Evolutionary conservation across 2,113 vertebrate genomes (phyloP), one percentile per base, ranked within the genome.

Genomic region (Tetrax tetrax): DNA sequence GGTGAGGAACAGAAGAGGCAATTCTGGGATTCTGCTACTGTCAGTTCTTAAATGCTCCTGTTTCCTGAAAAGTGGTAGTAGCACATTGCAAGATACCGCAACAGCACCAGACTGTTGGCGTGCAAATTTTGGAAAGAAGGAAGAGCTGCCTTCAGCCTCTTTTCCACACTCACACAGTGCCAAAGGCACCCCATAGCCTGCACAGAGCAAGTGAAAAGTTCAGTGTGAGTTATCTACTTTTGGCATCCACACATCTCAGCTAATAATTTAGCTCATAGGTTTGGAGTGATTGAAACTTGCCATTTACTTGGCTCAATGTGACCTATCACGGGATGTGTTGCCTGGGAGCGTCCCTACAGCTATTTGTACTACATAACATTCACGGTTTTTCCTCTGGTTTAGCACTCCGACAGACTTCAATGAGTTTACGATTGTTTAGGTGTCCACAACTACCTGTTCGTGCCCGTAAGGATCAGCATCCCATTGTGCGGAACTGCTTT

Each of bases 251-350:
- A 57, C 14, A 29, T 41, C 51, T 71, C 16, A 82, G n/a, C 1
- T 35, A 23, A 70, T 48, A 70, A 33, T 45, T 79, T 54, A 85
- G 6, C 10, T 88, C 4, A 9, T 35, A 29, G 19, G 3, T 61
- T 79, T 66, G 12, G 16, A 66, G 82, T 45, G 24, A 75, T 25
- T 1, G 3, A 90, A 92, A 75, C 14, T 31, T 78, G 38, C 5
- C 22, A 27, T 50, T 59, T 37, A 31, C 28, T 56, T 71, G 75
- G 11, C 10, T 75, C 51, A 71, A 28, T 0, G 1, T 12, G 12
- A 82, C 41, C 22, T 82, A 0, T 37, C 1, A 1, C 2, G 1
- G 3, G 2, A 4, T 64, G 7, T 21, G 5, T 38, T 85, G 6
- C 7, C 60, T 72, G 23, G 9, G 29, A 47, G 7, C 4, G 14